Conservation (phyloP, 2,888 invertebrate genomes). For the Actias luna region DNA sequence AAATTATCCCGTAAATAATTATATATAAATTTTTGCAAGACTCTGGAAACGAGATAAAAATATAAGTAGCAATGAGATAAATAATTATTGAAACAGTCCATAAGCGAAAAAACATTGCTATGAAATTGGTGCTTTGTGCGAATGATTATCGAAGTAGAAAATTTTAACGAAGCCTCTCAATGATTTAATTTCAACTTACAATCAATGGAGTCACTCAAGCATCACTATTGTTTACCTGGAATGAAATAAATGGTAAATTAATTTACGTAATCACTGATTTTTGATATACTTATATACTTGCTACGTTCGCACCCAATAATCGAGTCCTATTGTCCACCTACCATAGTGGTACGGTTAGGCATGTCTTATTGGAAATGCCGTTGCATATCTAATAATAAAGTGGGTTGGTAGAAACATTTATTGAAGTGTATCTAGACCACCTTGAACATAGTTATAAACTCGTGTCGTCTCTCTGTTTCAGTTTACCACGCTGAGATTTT, state of each 20-base stretch:
- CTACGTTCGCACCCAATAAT: no score
- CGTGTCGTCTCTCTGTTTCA: no score
- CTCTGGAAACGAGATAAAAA: background rate
- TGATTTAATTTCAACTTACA: conserved; percentile 1
- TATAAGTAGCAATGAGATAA: background rate
- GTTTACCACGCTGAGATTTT: no score
- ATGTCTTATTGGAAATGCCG: no score
- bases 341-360: no score
- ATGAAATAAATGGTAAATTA: conserved; percentile 7
- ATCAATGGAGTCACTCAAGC: background rate
- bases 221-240: conserved; percentile 14
- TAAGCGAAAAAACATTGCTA: background rate
- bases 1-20: no score
- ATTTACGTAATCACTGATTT: background rate
- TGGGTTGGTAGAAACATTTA: no score
- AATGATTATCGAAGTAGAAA: conserved; percentile 13
- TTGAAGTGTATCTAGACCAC: no score
- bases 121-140: background rate
- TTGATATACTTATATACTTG: no score
- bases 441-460: no score
- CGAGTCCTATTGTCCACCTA: no score
- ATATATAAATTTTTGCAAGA: background rate
- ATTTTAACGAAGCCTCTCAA: conserved; percentile 14
- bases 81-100: background rate
- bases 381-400: no score